Evolutionary conservation across 2,888 invertebrate genomes (phyloP), one percentile per base, ranked within the genome.

Genomic region (Lochmaea crataegi): DNA sequence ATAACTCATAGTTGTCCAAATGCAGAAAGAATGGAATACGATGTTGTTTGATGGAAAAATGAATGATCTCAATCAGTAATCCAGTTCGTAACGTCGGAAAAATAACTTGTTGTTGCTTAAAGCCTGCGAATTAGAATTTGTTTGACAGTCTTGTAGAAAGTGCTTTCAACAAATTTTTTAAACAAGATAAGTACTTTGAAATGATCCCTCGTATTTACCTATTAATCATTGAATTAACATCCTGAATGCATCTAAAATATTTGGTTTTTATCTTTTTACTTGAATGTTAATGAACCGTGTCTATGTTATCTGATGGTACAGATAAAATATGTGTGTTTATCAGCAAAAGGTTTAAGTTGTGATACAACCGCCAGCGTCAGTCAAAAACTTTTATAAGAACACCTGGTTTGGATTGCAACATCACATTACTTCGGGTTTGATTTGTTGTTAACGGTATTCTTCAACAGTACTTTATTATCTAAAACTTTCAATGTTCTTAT

Each of bases 291-390:
- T 65, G 70, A 64, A 70, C 26, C 64, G 22, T 57, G 45, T 22
- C 63, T 14, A 42, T 32, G 45, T 70, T 70, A 70, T 70, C 70
- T 70, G 70, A 70, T 70, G 64, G 26, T 70, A 70, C 64, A 57
- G 70, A 70, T 70, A 70, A 70, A 70, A 70, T 70, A 70, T 65
- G 32, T 41, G 42, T 63, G 42, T 70, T 70, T 70, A 70, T 70
- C 70, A 57, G 56, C 42, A 18, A 64, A 64, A 56, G 38, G 64
- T 57, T 70, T 32, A 32, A 41, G 63, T 42, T 61, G 18, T 45
- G 60, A 61, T 53, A 56, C 64, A 53, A 16, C 56, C 56, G 69
- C 22, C 18, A 16, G 12, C 45, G 45, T 45, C 45, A 18, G 61
- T 60, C 60, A 60, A 63, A 63, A 42, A 16, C 16, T 63, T 63